Percentiles rank a stretch among this genome's conserved stretches.
These are phyloP conservation scores for Mus spicilegus DNA, from an alignment of 2,113 vertebrate genomes.

Conservation along the genomic window DNA sequence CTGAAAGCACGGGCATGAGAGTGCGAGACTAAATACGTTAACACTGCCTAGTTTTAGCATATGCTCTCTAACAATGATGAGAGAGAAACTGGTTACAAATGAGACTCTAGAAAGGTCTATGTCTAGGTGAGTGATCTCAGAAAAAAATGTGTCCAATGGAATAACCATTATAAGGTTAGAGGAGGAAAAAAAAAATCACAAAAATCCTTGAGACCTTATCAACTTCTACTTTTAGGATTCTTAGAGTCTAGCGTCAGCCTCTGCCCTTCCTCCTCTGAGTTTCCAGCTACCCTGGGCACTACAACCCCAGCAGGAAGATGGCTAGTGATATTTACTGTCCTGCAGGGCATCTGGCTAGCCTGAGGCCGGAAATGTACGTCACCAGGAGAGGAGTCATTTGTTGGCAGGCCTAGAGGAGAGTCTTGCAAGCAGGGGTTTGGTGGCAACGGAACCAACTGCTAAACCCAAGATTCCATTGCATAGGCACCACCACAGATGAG, in stretches of 20 bases:
- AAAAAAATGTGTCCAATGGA: background rate
- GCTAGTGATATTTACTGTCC: background rate
- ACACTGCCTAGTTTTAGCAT: slow-evolving; percentile 6
- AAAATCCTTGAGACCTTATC: background rate
- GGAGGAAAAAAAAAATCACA: background rate
- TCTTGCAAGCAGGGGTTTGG: background rate
- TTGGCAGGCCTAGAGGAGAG: background rate
- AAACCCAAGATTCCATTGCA: slow-evolving; percentile 22
- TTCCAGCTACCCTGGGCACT: background rate
- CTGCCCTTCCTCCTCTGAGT: slow-evolving; percentile 21
- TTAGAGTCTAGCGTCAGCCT: background rate
- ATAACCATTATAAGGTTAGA: background rate
- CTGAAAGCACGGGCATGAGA: slow-evolving; percentile 25
- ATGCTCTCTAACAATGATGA: background rate
- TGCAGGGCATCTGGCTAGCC: background rate
- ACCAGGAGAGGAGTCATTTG: background rate
- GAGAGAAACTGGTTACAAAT: background rate
- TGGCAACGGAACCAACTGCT: background rate
- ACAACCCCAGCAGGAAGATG: background rate
- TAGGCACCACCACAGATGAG: background rate
- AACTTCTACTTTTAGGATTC: background rate
- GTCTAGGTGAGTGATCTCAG: background rate
- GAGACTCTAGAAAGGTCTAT: slow-evolving; percentile 20
- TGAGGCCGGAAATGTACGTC: background rate
- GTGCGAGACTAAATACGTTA: background rate